phyloP scores from a whole-genome alignment of 2,888 invertebrate genomes.

The Oeneis ivallda region DNA sequence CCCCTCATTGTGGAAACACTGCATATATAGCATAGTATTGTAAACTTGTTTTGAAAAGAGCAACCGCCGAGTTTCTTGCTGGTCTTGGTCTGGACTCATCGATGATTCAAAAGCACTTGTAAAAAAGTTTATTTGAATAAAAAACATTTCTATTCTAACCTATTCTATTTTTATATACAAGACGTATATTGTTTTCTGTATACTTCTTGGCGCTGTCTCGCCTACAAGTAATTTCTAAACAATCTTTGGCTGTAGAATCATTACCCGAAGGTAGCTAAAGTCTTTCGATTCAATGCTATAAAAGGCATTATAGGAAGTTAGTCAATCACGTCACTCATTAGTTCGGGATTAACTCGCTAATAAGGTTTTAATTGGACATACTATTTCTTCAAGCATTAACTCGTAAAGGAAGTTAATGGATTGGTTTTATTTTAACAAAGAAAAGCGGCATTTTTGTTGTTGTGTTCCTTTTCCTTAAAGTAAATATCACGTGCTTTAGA shows the following conservation, averaged over 20 bases:
- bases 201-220: neutral
- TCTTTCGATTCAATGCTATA: conserved; percentile 11
- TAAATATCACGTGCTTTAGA: no score
- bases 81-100: no score
- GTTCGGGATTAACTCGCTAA: conserved; percentile 11
- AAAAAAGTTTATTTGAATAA: no score
- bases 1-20: no score
- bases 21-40: no score
- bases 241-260: neutral
- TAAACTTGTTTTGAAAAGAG: no score
- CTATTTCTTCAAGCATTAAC: neutral
- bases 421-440: neutral
- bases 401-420: conserved; percentile 4
- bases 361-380: conserved; percentile 20
- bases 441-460: no score
- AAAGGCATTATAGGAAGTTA: conserved; percentile 19
- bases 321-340: conserved; percentile 15
- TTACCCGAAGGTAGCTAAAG: conserved; percentile 5
- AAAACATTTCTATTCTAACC: no score
- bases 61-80: no score
- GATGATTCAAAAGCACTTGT: no score
- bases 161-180: no score
- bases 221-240: neutral
- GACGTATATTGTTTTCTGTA: neutral
- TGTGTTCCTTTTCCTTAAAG: no score